Percentiles rank a stretch among this genome's conserved stretches.
Conservation (phyloP, 2,797 vertebrate genomes). For the Sus cebifrons region DNA sequence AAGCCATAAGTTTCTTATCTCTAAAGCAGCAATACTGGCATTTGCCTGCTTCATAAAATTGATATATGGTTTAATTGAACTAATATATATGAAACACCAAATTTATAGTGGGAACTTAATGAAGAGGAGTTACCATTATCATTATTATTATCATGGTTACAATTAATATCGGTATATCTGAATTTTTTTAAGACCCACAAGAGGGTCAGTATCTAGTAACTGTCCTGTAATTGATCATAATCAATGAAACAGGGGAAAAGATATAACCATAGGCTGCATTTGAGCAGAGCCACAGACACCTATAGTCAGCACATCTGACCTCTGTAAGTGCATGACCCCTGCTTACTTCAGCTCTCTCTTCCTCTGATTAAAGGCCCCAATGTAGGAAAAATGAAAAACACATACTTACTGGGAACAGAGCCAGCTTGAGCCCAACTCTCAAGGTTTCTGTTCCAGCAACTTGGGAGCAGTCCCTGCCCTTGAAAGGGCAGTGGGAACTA, state of each 20-base stretch:
- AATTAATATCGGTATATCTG: background rate
- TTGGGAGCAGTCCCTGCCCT: too few relatives aligned
- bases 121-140: background rate
- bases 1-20: background rate
- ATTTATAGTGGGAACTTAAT: background rate
- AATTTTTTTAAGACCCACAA: background rate
- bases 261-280: background rate
- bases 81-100: background rate
- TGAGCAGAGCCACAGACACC: background rate
- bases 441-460: too few relatives aligned
- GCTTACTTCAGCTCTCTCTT: background rate
- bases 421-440: too few relatives aligned
- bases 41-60: background rate
- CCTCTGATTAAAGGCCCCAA: too few relatives aligned
- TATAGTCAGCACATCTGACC: background rate
- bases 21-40: background rate
- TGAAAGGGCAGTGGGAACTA: too few relatives aligned
- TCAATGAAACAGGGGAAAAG: background rate
- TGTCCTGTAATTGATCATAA: background rate
- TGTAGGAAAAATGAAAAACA: too few relatives aligned
- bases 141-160: background rate
- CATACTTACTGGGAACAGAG: too few relatives aligned
- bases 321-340: background rate
- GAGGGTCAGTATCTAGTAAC: background rate
- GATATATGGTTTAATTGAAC: background rate